These are phyloP conservation scores for Plecotus auritus DNA, from an alignment of 2,113 vertebrate genomes.

Conservation along the genomic window DNA sequence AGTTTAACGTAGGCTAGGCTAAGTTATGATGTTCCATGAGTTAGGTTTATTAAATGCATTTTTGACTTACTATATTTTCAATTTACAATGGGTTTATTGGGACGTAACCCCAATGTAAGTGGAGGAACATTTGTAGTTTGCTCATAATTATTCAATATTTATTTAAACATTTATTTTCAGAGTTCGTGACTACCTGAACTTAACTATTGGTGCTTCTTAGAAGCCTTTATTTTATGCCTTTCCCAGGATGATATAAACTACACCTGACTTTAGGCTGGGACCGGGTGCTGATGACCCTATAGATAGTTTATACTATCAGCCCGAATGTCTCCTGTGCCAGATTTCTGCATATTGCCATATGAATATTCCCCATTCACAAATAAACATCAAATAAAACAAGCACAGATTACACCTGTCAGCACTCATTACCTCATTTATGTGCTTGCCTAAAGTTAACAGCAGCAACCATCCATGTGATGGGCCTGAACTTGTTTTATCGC, in stretches of 20 bases:
- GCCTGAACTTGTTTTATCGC: background rate
- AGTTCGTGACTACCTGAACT: background rate
- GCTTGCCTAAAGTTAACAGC: background rate
- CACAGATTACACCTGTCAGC: background rate
- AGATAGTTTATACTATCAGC: background rate
- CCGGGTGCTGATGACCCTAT: background rate
- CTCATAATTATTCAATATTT: background rate
- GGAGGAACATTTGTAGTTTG: background rate
- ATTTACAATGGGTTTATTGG: background rate
- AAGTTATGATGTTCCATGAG: background rate
- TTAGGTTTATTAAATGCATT: background rate
- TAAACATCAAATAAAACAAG: background rate
- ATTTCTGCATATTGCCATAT: background rate
- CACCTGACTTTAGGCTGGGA: background rate
- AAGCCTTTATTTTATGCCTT: background rate
- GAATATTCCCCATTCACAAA: background rate
- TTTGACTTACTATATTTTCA: background rate
- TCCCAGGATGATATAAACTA: background rate
- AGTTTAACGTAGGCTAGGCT: background rate
- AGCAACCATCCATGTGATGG: background rate
- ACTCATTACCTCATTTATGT: background rate
- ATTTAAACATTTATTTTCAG: background rate
- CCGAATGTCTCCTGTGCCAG: background rate
- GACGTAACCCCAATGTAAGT: no score
- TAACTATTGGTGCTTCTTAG: background rate